Percentiles rank a stretch among this genome's conserved stretches.
These are phyloP conservation scores for Campoplex nolae DNA, from an alignment of 2,888 invertebrate genomes.

Conservation along the genomic window DNA sequence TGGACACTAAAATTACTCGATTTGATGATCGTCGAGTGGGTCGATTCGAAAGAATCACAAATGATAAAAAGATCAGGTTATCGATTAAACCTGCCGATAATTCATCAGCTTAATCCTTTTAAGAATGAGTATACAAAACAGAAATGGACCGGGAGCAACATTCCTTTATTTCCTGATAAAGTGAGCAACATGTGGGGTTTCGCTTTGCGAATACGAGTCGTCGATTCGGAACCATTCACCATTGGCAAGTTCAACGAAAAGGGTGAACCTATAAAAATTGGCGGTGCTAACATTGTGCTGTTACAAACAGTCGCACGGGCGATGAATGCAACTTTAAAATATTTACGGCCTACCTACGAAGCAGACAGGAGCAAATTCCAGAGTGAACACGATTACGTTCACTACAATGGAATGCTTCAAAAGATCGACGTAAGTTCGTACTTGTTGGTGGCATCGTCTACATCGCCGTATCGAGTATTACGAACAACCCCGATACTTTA, in stretches of 20 bases:
- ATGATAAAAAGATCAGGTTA: neutral
- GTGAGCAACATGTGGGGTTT: constrained; percentile 68
- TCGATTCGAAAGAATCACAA: neutral
- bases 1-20: constrained; percentile 63
- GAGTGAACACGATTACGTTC: neutral
- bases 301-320: constrained; percentile 17
- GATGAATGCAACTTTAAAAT: constrained; percentile 69
- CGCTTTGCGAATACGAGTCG: constrained; percentile 39
- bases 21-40: constrained; percentile 65
- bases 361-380: neutral
- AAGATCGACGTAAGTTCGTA: constrained; percentile 44
- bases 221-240: constrained; percentile 32
- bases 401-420: neutral
- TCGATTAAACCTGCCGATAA: neutral
- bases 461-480: constrained; percentile 1
- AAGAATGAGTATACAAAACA: constrained; percentile 41
- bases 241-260: constrained; percentile 2
- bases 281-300: constrained; percentile 41
- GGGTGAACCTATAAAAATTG: neutral
- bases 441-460: neutral
- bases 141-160: constrained; percentile 24
- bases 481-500: constrained; percentile 32
- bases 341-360: neutral
- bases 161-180: constrained; percentile 71
- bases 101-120: constrained; percentile 71